These are phyloP conservation scores for Atherinosoma microstoma DNA, from an alignment of 2,797 vertebrate species.

Conservation along the genomic window DNA sequence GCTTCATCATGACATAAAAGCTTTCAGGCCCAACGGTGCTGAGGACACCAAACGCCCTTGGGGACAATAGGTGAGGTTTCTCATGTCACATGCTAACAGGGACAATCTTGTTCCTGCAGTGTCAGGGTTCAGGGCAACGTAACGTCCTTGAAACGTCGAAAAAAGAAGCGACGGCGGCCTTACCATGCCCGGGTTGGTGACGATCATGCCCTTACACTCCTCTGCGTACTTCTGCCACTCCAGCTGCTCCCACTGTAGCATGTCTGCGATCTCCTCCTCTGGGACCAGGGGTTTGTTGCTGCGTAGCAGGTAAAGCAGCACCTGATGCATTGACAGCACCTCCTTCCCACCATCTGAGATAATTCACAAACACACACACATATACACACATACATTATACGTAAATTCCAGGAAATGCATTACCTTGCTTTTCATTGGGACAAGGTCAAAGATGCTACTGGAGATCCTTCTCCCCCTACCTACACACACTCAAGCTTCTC, in stretches of 20 bases:
- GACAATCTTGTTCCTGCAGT: slow-evolving; percentile 37
- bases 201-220: slow-evolving; percentile 99
- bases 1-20: slow-evolving; percentile 56
- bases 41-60: slow-evolving; percentile 61
- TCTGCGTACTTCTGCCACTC: slow-evolving; percentile 99
- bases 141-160: slow-evolving; percentile 54
- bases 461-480: slow-evolving; percentile 12
- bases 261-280: slow-evolving; percentile 96
- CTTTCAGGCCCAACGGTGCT: slow-evolving; percentile 11
- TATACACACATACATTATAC: not conserved
- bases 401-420: not conserved
- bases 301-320: slow-evolving; percentile 93
- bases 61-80: slow-evolving; percentile 63
- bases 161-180: slow-evolving; percentile 32
- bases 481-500: not conserved
- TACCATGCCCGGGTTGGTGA: slow-evolving; percentile 98
- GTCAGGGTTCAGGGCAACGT: slow-evolving; percentile 18
- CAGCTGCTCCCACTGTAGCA: slow-evolving; percentile 98
- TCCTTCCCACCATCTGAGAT: slow-evolving; percentile 94
- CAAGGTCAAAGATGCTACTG: not conserved
- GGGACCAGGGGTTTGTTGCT: slow-evolving; percentile 95
- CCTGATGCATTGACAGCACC: slow-evolving; percentile 99
- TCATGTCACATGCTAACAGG: slow-evolving; percentile 57
- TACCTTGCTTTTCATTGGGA: not conserved
- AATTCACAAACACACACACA: not conserved